Evolutionary conservation across 2,888 invertebrate species (phyloP), one percentile per base, ranked within the genome.

Genomic region (Caenorhabditis plicata): DNA sequence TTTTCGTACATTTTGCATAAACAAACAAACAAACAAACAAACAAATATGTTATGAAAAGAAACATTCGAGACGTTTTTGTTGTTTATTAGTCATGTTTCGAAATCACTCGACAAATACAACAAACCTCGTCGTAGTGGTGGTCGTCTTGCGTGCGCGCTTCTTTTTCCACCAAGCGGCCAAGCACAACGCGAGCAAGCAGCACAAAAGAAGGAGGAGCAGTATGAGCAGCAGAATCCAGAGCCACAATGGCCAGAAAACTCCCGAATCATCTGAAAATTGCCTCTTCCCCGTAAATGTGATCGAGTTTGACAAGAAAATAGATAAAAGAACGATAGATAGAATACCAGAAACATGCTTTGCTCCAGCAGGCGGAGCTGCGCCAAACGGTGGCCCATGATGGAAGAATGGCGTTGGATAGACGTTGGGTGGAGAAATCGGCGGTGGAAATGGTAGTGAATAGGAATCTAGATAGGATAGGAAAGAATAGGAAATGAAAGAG

Each of bases 171-270:
- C 47, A 57, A 2, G 47, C 55, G 5, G 64, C 63, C 20, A 68
- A 48, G 49, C 68, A 70, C 35, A 63, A 63, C 5, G 60, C 53
- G 9, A 74, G 29, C n/a, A 60, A 48, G 43, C 69, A 71, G 27
- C 63, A 53, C 13, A 75, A 49, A 1, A 74, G 60, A 5, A 75
- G 64, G 9, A 75, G 64, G 3, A 75, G 61, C 5, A 73, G 58
- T n/a, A 74, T 51, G 5, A 64, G 42, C 11, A 74, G 27, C 1
- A 75, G 47, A 2, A 75, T 60, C 73, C 75, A 75, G 22, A 70
- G n/a, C 71, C 74, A 75, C 73, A 71, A 73, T 8, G 73, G 73
- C 51, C 53, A 57, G 4, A 27, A 51, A 40, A 48, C 53, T 22
- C 5, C 23, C 43, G 25, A 15, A n/a, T 9, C 9, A 39, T 20